phyloP scores from a whole-genome alignment of 2,888 invertebrate species.

The Pyrocoelia pectoralis region DNA sequence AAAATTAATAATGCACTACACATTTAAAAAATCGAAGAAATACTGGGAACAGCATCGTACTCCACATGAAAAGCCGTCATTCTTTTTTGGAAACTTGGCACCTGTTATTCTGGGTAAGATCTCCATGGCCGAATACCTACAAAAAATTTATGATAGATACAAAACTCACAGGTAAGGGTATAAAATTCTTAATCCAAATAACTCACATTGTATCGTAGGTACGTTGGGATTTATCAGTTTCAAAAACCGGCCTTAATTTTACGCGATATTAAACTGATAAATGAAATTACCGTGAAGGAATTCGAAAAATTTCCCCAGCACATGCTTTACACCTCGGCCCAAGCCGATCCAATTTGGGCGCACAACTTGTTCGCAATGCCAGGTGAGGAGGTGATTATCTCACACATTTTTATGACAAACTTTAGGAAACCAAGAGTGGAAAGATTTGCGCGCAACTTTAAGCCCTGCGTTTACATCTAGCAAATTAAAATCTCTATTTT shows the following conservation, averaged over 20 bases:
- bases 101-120: background rate
- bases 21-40: constrained; percentile 1
- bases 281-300: background rate
- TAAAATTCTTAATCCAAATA: background rate
- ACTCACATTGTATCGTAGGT: background rate
- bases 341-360: constrained; percentile 9
- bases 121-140: background rate
- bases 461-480: constrained; percentile 35
- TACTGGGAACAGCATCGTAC: constrained; percentile 20
- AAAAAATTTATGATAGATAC: constrained; percentile 3
- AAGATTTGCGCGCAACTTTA: constrained; percentile 28
- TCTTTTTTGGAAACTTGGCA: constrained; percentile 26
- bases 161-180: background rate
- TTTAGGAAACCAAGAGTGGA: constrained; percentile 27
- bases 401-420: background rate
- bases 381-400: background rate
- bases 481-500: constrained; percentile 29
- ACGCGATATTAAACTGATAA: background rate
- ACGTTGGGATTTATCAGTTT: constrained; percentile 5
- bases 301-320: constrained; percentile 5
- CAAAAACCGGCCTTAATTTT: constrained; percentile 5
- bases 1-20: constrained; percentile 4
- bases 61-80: constrained; percentile 25
- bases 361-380: constrained; percentile 10
- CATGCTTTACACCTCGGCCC: background rate